These are phyloP conservation scores for Spisula solida DNA, from an alignment of 2,888 invertebrate genomes.

Conservation along the genomic window DNA sequence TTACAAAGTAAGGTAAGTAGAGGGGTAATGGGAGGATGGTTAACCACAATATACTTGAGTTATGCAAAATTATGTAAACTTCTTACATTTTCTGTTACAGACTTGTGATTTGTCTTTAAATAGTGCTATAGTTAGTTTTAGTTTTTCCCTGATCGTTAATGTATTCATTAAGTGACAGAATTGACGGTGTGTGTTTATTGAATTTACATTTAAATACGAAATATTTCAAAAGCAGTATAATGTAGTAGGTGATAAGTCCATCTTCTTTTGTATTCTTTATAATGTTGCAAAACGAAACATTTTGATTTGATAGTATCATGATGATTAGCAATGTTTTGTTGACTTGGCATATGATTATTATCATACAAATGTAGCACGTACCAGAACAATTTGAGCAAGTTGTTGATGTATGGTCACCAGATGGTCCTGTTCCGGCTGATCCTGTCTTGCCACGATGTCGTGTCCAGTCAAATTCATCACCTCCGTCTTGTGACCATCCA, in stretches of 20 bases:
- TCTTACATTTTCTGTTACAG: too few species aligned
- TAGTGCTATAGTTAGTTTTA: background rate
- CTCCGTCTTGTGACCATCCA: background rate
- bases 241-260: too few species aligned
- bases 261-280: too few species aligned
- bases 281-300: too few species aligned
- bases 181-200: background rate
- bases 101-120: too few species aligned
- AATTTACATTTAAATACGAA: background rate
- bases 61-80: too few species aligned
- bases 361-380: background rate
- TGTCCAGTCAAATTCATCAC: constrained; percentile 1
- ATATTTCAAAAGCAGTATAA: too few species aligned
- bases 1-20: too few species aligned
- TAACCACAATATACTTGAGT: too few species aligned
- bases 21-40: too few species aligned
- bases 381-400: background rate
- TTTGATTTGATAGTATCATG: background rate
- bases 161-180: background rate
- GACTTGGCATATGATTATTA: too few species aligned
- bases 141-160: too few species aligned
- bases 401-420: background rate
- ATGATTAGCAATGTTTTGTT: background rate
- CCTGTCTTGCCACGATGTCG: background rate
- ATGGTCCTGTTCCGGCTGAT: background rate